Evolutionary conservation across 2,888 invertebrate genomes (phyloP).

Genomic region (Machimus rusticus): DNA sequence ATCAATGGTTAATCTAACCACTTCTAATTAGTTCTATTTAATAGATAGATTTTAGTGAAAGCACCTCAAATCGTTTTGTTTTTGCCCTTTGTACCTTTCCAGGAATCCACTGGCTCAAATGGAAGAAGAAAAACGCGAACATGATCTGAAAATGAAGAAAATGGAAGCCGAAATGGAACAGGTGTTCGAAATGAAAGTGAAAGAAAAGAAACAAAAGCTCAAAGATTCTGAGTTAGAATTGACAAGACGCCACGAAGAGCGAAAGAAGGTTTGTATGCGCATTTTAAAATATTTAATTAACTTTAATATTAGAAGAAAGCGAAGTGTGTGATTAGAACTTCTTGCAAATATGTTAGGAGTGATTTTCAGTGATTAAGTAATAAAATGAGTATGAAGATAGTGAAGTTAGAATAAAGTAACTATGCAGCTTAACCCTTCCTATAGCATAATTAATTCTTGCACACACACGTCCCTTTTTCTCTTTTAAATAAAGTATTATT

Average conservation of each 20-base stretch:
- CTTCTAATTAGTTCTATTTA: background rate
- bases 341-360: background rate
- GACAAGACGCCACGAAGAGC: constrained; percentile 85
- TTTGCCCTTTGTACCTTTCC: constrained; percentile 49
- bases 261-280: constrained; percentile 68
- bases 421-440: background rate
- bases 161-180: constrained; percentile 99
- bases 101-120: constrained; percentile 98
- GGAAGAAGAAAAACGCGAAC: constrained; percentile 97
- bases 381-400: background rate
- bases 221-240: constrained; percentile 95
- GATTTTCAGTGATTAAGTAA: background rate
- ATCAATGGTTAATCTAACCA: background rate
- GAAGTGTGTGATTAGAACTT: background rate
- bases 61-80: constrained; percentile 2
- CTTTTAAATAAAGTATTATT: background rate
- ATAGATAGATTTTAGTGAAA: background rate
- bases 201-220: constrained; percentile 94
- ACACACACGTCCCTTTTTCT: background rate
- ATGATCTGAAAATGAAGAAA: constrained; percentile 96
- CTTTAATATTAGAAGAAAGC: background rate
- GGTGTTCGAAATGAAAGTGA: constrained; percentile 97
- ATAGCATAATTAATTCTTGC: background rate
- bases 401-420: background rate
- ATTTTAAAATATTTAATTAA: background rate